Base-by-base conservation (phyloP, 2,113 vertebrate genomes). In the Excalfactoria chinensis region DNA sequence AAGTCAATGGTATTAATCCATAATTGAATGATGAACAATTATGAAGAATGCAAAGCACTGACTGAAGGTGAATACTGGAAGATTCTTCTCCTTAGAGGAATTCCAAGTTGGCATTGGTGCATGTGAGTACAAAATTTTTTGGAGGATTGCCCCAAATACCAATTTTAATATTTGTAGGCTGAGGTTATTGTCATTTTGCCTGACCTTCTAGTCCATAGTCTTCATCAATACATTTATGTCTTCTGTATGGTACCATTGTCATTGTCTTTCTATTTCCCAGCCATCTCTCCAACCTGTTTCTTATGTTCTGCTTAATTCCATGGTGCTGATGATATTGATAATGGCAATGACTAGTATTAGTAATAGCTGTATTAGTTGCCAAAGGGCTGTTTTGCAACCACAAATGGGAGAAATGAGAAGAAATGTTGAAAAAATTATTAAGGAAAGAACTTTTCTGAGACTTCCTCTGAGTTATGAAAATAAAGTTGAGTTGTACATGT, bases 221-320 rank as follows among this genome's bases (percentile, higher is more conserved):
- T 81, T 82, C 63, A 43, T 58, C 13, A 81, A 14, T 4, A 67
- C 2, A 8, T 46, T 81, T 84, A 58, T 71, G 4, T 64, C 43
- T 71, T 34, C 17, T 66, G 2, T 32, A 19, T 23, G 7, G 2
- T 26, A 34, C 7, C 1, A 32, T 68, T 28, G 30, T 1, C 1
- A 32, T 68, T 28, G 30, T 1, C 2, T 86, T 72, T 3, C 16
- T 51, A 8, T 64, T 88, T 86, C 18, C 68, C 48, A 69, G 16
- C 46, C 15, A 80, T 63, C 23, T 78, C 20, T 6, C 17, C 2
- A 17, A 21, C 20, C 13, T 4, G 1, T 6, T 59, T 49, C 25
- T 49, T 30, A 5, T 6, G 2, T 21, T 77, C 20, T 3, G 0
- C 10, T 78, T 35, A 2, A 48, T 85, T 67, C n/a, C 58, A 30